These are phyloP conservation scores for Ornithoptera priamus DNA, from an alignment of 2,888 invertebrate genomes.

Conservation along the genomic window DNA sequence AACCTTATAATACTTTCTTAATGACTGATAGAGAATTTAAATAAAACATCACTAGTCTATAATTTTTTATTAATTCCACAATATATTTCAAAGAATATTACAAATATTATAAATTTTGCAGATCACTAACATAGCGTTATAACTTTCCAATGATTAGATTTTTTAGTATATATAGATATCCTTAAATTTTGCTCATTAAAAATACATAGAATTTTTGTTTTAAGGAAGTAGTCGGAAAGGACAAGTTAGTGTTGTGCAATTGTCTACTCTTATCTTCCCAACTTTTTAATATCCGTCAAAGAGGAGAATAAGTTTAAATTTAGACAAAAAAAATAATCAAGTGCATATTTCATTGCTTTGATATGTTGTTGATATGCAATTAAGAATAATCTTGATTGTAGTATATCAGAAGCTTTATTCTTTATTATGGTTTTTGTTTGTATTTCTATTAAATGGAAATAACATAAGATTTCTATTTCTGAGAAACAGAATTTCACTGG, in stretches of 20 bases:
- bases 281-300: neutral
- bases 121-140: conserved; percentile 63
- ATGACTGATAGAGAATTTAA: conserved; percentile 32
- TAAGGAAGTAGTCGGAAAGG: conserved; percentile 19
- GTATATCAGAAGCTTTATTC: too few species aligned
- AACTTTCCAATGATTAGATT: conserved; percentile 34
- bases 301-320: neutral
- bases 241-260: conserved; percentile 35
- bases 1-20: too few species aligned
- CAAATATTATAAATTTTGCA: conserved; percentile 75
- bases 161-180: conserved; percentile 2
- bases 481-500: too few species aligned
- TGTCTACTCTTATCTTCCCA: conserved; percentile 10
- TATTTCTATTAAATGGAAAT: too few species aligned
- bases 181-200: conserved; percentile 24
- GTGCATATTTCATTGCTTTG: conserved; percentile 4
- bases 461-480: too few species aligned
- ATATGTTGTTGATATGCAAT: conserved; percentile 26
- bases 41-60: conserved; percentile 64
- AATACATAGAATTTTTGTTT: conserved; percentile 22
- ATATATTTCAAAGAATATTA: conserved; percentile 79
- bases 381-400: neutral
- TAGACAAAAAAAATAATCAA: neutral
- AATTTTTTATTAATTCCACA: conserved; percentile 77
- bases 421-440: too few species aligned